Evolutionary conservation across 2,797 vertebrate species (phyloP).

Genomic region (Spinibarbus caldwelli): DNA sequence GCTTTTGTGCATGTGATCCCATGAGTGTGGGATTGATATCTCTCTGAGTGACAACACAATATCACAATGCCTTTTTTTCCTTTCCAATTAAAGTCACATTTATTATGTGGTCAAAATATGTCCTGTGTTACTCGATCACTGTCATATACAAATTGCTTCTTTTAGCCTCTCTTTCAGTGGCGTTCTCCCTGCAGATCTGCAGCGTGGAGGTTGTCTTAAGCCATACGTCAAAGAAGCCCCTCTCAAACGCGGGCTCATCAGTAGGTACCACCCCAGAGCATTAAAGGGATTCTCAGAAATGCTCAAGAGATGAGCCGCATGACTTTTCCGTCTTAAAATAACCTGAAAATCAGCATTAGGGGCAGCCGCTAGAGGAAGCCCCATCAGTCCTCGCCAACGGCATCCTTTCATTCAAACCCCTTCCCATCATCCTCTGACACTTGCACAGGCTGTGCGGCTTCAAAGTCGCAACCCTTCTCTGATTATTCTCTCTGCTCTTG

Average conservation of each 20-base stretch:
- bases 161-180: conserved; percentile 27
- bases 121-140: conserved; percentile 46
- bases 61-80: conserved; percentile 38
- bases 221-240: not conserved
- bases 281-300: conserved; percentile 48
- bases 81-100: conserved; percentile 52
- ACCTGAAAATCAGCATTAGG: conserved; percentile 35
- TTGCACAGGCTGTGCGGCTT: conserved; percentile 1
- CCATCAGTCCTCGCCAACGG: conserved; percentile 24
- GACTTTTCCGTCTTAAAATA: conserved; percentile 42
- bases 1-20: conserved; percentile 48
- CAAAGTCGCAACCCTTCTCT: conserved; percentile 28
- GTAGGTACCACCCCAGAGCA: conserved; percentile 33
- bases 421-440: conserved; percentile 23
- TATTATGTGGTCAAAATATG: conserved; percentile 55
- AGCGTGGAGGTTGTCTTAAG: not conserved
- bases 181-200: conserved; percentile 2
- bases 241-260: conserved; percentile 19
- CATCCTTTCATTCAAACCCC: conserved; percentile 29
- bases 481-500: conserved; percentile 40
- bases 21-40: conserved; percentile 29
- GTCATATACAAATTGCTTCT: conserved; percentile 46
- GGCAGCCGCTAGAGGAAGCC: conserved; percentile 34
- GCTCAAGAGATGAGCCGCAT: conserved; percentile 30
- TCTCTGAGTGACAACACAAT: conserved; percentile 36